Evolutionary conservation across 1,140 invertebrate genomes (phyloP).

Genomic region (Solenopsis fugax): DNA sequence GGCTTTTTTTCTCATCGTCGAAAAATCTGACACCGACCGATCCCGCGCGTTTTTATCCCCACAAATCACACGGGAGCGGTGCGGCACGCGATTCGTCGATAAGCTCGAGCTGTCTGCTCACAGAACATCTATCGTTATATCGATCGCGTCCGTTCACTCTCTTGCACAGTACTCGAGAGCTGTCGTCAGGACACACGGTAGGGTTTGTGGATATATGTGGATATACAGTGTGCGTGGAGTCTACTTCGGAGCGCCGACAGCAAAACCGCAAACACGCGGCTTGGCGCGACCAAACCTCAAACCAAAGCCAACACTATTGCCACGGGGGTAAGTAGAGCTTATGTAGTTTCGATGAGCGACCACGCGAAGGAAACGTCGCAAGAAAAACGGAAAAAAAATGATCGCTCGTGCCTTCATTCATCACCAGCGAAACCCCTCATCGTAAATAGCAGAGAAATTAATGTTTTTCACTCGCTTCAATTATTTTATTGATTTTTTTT

Average conservation of each 20-base stretch:
- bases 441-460: background rate
- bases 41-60: slow-evolving; percentile 56
- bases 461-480: background rate
- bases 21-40: slow-evolving; percentile 62
- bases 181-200: slow-evolving; percentile 68
- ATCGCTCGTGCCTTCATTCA: slow-evolving; percentile 44
- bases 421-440: slow-evolving; percentile 1
- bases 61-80: slow-evolving; percentile 60
- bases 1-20: slow-evolving; percentile 54
- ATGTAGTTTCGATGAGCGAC: slow-evolving; percentile 79
- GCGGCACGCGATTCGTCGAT: slow-evolving; percentile 63
- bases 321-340: slow-evolving; percentile 83
- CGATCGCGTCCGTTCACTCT: slow-evolving; percentile 67
- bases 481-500: background rate
- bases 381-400: background rate
- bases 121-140: slow-evolving; percentile 70
- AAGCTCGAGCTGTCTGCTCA: slow-evolving; percentile 55
- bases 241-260: slow-evolving; percentile 83
- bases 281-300: slow-evolving; percentile 84
- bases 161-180: slow-evolving; percentile 56
- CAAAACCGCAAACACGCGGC: slow-evolving; percentile 86
- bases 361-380: slow-evolving; percentile 26
- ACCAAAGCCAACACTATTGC: slow-evolving; percentile 85
- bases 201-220: slow-evolving; percentile 56
- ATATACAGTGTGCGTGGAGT: slow-evolving; percentile 60